Evolutionary conservation across 2,113 vertebrate species (phyloP), one percentile per base, ranked within the genome.

Genomic region (Apodemus speciosus): DNA sequence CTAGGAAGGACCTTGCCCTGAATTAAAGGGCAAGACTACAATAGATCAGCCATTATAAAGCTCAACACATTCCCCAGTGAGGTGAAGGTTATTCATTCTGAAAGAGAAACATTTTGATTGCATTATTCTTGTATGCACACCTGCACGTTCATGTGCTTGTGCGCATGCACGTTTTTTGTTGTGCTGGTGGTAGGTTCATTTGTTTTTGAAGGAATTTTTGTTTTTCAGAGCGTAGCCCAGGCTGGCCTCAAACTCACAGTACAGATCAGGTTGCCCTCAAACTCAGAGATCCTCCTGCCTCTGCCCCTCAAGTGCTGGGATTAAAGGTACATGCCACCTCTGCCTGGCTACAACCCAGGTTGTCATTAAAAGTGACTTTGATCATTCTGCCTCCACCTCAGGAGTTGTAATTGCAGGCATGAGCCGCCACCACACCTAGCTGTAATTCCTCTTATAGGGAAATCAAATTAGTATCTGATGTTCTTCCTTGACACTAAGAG

Each of bases 1-100:
- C 1, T 40, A 51, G 25, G 51, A 88, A 93, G 83, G 40, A 93
- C 49, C 60, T 89, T 94, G 79, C 13, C 38, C 79, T 32, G 18
- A 66, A 89, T 91, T 38, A 89, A 95, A 91, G 51, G 35, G 27
- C 58, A 77, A 89, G 83, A 90, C 85, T 62, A 69, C 0, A 32
- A 72, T 46, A 79, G 14, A 38, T 38, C 30, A 92, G 53, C 25
- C 20, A 30, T 85, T 84, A 87, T 56, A 58, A 85, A 85, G 77
- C n/a, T 69, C 75, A 85, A 88, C 85, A 71, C 25, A 86, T 25
- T 68, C 32, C 66, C 49, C 49, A 68, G 0, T 90, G 64, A 30
- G 35, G 53, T 68, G 56, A 62, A 73, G n/a, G 85, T 56, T 69
- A 72, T 1, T 32, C 1, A 72, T 69, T 73, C 77, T 81, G 30